A percentile compares a stretch with the other conserved stretches of the same genome.
Conservation (phyloP, 2,113 vertebrate genomes). For the Copsychus sechellarum region DNA sequence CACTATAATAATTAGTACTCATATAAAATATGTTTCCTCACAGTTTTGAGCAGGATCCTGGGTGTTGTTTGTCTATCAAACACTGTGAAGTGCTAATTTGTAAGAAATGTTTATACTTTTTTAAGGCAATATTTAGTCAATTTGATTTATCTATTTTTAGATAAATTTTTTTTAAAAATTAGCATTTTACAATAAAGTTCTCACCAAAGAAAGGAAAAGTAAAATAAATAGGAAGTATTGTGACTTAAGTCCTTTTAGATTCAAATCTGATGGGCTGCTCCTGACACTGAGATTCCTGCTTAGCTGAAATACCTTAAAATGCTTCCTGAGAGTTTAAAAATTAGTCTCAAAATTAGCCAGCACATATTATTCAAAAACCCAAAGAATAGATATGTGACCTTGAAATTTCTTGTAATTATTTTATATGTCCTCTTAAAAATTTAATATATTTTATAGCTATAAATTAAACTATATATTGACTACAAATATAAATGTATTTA, state of each 20-base stretch:
- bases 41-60: background rate
- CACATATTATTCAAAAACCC: background rate
- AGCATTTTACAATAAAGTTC: background rate
- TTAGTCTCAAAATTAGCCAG: background rate
- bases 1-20: background rate
- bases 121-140: background rate
- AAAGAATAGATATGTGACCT: background rate
- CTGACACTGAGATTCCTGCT: background rate
- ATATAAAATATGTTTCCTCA: background rate
- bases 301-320: background rate
- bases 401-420: background rate
- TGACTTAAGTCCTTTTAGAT: background rate
- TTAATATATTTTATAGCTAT: background rate
- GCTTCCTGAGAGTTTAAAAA: background rate
- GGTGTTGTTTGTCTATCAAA: background rate
- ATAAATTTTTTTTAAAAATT: background rate
- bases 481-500: background rate
- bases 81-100: background rate
- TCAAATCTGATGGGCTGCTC: background rate
- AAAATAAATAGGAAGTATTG: background rate
- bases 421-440: background rate
- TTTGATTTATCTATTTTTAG: background rate
- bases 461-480: background rate
- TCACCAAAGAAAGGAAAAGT: fast-evolving
- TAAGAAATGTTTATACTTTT: fast-evolving